Percentiles rank a stretch among this genome's conserved stretches.
Conservation (phyloP, 2,113 vertebrate genomes). For the Neoarius graeffei region DNA sequence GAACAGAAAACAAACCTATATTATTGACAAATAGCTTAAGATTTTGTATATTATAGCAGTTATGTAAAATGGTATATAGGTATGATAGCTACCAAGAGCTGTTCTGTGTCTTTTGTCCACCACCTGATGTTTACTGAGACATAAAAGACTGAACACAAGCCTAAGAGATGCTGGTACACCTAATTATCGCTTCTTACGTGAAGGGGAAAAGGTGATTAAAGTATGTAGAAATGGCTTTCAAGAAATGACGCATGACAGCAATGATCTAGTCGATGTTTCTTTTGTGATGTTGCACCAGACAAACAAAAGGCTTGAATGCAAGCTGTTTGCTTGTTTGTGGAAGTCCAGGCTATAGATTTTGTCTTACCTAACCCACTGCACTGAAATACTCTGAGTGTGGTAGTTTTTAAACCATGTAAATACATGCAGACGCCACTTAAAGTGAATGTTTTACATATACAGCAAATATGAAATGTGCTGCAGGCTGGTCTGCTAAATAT, state of each 20-base stretch:
- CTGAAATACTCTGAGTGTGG: neutral
- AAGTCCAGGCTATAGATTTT: neutral
- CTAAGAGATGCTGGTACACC: neutral
- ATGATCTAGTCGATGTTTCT: neutral
- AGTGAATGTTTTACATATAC: slow-evolving; percentile 15
- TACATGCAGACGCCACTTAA: neutral
- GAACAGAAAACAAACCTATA: neutral
- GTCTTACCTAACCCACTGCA: neutral
- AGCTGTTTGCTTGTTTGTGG: neutral
- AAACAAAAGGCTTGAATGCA: neutral
- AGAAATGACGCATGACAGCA: neutral
- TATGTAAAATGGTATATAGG: slow-evolving; percentile 15
- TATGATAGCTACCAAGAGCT: neutral
- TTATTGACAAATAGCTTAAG: neutral
- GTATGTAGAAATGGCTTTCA: neutral
- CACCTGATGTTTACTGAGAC: neutral
- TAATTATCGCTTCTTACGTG: neutral
- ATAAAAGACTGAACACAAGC: neutral
- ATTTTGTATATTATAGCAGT: slow-evolving; percentile 19
- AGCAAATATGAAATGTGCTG: neutral
- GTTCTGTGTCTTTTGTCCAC: neutral
- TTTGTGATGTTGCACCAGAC: neutral
- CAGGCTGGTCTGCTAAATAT: slow-evolving; percentile 1
- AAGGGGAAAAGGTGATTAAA: neutral
- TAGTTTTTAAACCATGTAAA: neutral